Evolutionary conservation across 2,888 invertebrate genomes (phyloP), one percentile per base, ranked within the genome.

Genomic region (Calephelis perditalis): DNA sequence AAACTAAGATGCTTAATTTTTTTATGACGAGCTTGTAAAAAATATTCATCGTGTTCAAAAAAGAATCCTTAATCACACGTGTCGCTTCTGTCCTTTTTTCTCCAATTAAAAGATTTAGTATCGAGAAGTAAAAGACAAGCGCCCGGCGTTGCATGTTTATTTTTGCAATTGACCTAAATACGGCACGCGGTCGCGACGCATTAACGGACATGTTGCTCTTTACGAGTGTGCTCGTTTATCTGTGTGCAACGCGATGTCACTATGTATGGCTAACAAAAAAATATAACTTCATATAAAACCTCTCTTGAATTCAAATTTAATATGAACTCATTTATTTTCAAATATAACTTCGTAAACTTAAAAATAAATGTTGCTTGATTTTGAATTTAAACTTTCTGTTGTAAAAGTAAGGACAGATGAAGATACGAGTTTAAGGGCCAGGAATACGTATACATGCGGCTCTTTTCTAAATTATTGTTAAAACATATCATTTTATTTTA

Each of bases 151-250:
- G 74, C 70, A 63, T 68, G 79, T 79, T 85, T 84, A 83, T 86
- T 86, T 84, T 78, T 81, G 78, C 84, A 82, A 82, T 82, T 88
- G 88, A 87, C 86, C 87, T 71, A 86, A 86, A 87, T 87, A 76
- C 76, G 74, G 74, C 83, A 82, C 81, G 82, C 81, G 85, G 82
- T 73, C 76, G 73, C 71, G 74, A 80, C 75, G 78, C 70, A 73
- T 75, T 79, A 68, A 84, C 82, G 78, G 75, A 74, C 77, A 73
- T 71, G 73, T 71, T 66, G 64, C 66, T 52, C 35, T 52, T 52
- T 52, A 52, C 11, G 67, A 62, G 68, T 67, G 71, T 73, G 78
- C 71, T 71, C 64, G 65, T 44, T 45, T 52, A 52, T 52, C 52
- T 64, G 62, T 63, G 37, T 62, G 72, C 71, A 76, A 40, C 74